Evolutionary conservation across 2,888 invertebrate genomes (phyloP).

Genomic region (Melieria crassipennis): DNA sequence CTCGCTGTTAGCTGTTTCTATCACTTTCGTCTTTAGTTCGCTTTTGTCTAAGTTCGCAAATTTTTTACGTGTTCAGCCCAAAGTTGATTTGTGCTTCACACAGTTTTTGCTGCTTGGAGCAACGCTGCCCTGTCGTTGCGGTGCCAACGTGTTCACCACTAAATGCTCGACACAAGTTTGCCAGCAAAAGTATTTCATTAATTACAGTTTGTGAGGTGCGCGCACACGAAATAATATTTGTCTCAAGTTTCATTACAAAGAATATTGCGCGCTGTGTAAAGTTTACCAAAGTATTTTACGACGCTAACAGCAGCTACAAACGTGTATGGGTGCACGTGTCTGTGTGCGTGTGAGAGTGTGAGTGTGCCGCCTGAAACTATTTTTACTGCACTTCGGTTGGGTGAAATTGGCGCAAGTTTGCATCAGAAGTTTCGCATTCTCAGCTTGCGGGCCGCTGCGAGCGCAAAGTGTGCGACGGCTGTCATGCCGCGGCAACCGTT

Average conservation of each 20-base stretch:
- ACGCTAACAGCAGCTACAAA: too few species aligned
- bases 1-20: too few species aligned
- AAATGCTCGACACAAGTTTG: slow-evolving; percentile 20
- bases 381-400: background rate
- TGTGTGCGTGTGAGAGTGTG: too few species aligned
- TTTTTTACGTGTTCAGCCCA: background rate
- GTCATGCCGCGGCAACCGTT: background rate
- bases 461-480: too few species aligned
- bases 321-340: too few species aligned
- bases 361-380: background rate
- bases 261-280: slow-evolving; percentile 1
- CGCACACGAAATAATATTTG: slow-evolving; percentile 20
- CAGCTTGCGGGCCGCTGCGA: too few species aligned
- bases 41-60: background rate
- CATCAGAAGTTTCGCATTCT: background rate
- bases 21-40: too few species aligned
- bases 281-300: background rate
- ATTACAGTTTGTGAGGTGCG: slow-evolving; percentile 13
- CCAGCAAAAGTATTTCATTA: slow-evolving; percentile 25
- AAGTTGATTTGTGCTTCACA: background rate
- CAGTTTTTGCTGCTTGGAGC: background rate
- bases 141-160: too few species aligned
- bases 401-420: background rate
- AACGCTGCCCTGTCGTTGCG: background rate
- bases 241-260: slow-evolving; percentile 14